These are phyloP conservation scores for Luehdorfia chinensis DNA, from an alignment of 1,140 invertebrate species.

Conservation along the genomic window DNA sequence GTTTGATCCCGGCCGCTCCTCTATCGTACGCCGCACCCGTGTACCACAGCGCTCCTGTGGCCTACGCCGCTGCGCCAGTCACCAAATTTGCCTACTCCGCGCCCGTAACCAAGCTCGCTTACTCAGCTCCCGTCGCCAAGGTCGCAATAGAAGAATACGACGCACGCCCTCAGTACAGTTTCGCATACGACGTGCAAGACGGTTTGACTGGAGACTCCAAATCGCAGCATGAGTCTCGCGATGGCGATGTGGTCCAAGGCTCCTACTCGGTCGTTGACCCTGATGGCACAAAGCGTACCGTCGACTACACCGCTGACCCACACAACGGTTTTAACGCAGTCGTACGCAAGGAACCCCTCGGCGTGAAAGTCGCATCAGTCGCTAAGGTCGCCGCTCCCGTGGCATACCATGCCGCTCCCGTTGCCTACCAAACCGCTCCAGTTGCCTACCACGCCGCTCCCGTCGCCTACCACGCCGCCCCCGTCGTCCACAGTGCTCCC, in stretches of 20 bases:
- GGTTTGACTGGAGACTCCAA: conserved; percentile 81
- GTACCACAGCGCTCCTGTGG: conserved; percentile 7
- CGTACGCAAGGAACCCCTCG: conserved; percentile 54
- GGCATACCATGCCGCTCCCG: conserved; percentile 28
- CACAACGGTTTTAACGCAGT: conserved; percentile 77
- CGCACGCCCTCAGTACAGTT: conserved; percentile 80
- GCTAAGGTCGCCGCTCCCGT: conserved; percentile 35
- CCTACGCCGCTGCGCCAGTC: conserved; percentile 18
- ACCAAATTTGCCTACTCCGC: conserved; percentile 20
- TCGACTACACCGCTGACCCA: conserved; percentile 80
- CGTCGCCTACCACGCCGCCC: conserved; percentile 31
- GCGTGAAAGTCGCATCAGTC: conserved; percentile 37
- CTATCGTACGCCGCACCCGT: conserved; percentile 23
- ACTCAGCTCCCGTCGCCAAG: conserved; percentile 16
- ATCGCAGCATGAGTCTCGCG: conserved; percentile 79
- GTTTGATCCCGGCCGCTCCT: conserved; percentile 12
- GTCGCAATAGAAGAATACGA: conserved; percentile 49
- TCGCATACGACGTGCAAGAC: conserved; percentile 81
- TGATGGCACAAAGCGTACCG: conserved; percentile 81
- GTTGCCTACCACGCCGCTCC: conserved; percentile 25
- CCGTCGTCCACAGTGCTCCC: conserved; percentile 71
- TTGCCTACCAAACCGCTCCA: conserved; percentile 23
- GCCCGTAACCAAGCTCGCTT: too few relatives aligned
- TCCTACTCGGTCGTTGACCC: conserved; percentile 80
- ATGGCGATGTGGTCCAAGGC: conserved; percentile 80